phyloP scores from a whole-genome alignment of 2,888 invertebrate genomes.

The Lepetodrilus schrolli region DNA sequence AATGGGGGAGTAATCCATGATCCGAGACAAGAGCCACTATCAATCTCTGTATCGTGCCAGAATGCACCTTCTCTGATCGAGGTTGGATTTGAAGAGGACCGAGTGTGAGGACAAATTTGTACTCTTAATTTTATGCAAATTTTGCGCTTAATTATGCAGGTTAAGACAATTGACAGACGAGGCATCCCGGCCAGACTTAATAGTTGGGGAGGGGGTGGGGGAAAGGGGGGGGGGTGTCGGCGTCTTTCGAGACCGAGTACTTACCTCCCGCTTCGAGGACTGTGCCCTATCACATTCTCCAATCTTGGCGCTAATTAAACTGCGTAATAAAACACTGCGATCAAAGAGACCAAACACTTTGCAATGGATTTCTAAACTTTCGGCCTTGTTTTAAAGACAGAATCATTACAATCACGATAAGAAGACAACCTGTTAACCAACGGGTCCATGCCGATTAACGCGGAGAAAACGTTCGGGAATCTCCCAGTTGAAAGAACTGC shows the following conservation, averaged over 20 bases:
- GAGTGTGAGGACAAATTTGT: constrained; percentile 26
- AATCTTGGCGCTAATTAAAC: constrained; percentile 19
- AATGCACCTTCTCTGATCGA: neutral
- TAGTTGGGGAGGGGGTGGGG: no score
- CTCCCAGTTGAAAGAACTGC: neutral
- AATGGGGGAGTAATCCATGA: constrained; percentile 54
- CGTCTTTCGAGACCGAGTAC: neutral
- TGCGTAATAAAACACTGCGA: constrained; percentile 9
- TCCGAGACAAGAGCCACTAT: neutral
- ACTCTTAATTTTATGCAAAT: constrained; percentile 41
- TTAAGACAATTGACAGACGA: constrained; percentile 35
- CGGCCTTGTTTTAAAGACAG: constrained; percentile 23
- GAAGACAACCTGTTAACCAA: constrained; percentile 25
- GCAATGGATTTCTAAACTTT: neutral
- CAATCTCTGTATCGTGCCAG: neutral
- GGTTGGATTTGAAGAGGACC: neutral
- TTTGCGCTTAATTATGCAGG: constrained; percentile 36
- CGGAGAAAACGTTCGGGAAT: neutral
- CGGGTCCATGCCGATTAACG: constrained; percentile 6
- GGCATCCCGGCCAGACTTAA: constrained; percentile 7
- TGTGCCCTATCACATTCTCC: constrained; percentile 24
- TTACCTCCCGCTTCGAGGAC: constrained; percentile 22
- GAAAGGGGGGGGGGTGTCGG: no score
- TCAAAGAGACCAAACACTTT: constrained; percentile 15
- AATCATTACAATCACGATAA: constrained; percentile 15